Evolutionary conservation across 2,113 vertebrate species (phyloP).

Genomic region (Strix uralensis): DNA sequence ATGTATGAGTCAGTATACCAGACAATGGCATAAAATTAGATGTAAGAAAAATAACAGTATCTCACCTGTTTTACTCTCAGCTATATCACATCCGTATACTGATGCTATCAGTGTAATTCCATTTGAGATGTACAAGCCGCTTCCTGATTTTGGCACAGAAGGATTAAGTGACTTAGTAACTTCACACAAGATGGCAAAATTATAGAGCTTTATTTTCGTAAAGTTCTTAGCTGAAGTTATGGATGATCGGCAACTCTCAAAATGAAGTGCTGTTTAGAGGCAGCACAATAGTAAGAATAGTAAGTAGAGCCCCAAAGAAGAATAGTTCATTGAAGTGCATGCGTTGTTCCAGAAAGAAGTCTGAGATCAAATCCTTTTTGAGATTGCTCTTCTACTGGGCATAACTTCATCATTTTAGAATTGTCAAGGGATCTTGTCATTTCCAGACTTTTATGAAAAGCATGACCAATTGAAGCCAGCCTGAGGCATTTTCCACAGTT

Average conservation of each 20-base stretch:
- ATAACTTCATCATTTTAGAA: constrained; percentile 45
- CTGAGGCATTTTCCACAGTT: constrained; percentile 58
- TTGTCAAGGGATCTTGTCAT: constrained; percentile 57
- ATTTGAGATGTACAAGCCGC: not conserved
- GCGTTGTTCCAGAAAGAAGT: constrained; percentile 46
- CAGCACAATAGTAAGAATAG: constrained; percentile 19
- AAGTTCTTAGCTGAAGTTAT: not conserved
- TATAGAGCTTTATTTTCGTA: not conserved
- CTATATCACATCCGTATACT: not conserved
- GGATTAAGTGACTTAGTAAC: not conserved
- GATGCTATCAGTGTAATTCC: not conserved
- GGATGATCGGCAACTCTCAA: not conserved
- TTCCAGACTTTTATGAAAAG: constrained; percentile 47
- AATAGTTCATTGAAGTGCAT: constrained; percentile 27
- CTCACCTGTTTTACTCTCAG: not conserved
- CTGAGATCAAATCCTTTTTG: constrained; percentile 44
- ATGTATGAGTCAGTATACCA: not conserved
- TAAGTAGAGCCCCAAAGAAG: constrained; percentile 10
- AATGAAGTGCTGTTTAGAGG: constrained; percentile 4
- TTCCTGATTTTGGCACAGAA: not conserved
- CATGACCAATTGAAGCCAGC: constrained; percentile 62
- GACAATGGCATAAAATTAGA: not conserved
- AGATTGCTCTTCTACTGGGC: constrained; percentile 53
- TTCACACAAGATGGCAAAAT: not conserved
- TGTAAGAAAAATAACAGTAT: not conserved